Evolutionary conservation across 1,140 invertebrate genomes (phyloP).

Genomic region (Marisa cornuarietis): DNA sequence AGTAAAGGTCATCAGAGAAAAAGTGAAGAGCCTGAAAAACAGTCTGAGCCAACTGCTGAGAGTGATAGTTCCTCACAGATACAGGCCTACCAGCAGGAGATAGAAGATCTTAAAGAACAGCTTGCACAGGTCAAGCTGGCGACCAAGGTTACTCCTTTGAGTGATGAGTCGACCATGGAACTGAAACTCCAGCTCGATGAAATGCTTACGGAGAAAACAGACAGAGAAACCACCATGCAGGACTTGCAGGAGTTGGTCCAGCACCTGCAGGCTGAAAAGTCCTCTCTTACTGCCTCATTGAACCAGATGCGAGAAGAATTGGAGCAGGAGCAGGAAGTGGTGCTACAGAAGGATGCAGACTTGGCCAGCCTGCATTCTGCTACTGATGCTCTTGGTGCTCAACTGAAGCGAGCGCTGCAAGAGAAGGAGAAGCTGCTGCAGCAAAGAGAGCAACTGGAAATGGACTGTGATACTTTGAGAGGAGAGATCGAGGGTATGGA

Average conservation of each 20-base stretch:
- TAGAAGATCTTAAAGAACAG: constrained; percentile 13
- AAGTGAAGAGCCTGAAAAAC: too few species aligned
- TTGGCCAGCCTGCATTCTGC: constrained; percentile 15
- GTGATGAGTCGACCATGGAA: background rate
- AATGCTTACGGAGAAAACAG: constrained; percentile 27
- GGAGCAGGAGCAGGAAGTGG: constrained; percentile 13
- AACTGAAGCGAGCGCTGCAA: constrained; percentile 21
- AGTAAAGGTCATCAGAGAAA: background rate
- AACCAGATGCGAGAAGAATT: constrained; percentile 22
- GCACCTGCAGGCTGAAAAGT: constrained; percentile 24
- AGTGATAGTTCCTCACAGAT: constrained; percentile 2
- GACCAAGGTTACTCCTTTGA: background rate
- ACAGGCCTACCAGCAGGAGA: constrained; percentile 9
- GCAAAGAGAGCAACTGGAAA: constrained; percentile 33
- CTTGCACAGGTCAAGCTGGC: background rate
- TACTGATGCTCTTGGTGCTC: constrained; percentile 18
- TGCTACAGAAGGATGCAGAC: constrained; percentile 26
- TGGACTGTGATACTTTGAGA: constrained; percentile 20
- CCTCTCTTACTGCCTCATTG: constrained; percentile 13
- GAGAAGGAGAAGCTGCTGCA: constrained; percentile 11
- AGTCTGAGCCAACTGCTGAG: too few species aligned
- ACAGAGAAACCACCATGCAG: constrained; percentile 9
- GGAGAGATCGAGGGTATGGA: constrained; percentile 37
- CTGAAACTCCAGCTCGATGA: constrained; percentile 23
- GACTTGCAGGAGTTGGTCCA: background rate